A percentile compares a stretch with the other conserved stretches of the same genome.
phyloP scores from a whole-genome alignment of 2,797 vertebrate species.

The Gallinago stenura region DNA sequence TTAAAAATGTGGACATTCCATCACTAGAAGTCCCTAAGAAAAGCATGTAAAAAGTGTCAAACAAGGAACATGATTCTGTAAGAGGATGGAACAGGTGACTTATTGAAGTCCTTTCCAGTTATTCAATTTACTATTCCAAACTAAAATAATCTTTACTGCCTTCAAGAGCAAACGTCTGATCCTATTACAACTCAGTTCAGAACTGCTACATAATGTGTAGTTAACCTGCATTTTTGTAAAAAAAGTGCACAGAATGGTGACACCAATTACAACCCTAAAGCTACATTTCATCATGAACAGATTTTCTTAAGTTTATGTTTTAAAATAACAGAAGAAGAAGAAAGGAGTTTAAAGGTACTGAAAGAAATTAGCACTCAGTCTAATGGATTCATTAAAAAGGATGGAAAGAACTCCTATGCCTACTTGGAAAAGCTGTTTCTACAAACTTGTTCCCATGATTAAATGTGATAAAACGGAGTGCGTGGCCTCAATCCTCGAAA shows the following conservation, averaged over 20 bases:
- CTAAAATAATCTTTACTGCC: background rate
- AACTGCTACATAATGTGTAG: background rate
- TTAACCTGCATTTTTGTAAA: background rate
- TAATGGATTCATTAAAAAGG: background rate
- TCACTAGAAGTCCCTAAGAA: background rate
- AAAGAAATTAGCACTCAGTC: background rate
- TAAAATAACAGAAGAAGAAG: background rate
- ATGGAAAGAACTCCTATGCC: accelerated
- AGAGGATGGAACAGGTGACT: background rate
- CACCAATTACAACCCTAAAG: background rate
- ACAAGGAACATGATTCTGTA: background rate
- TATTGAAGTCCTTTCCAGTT: background rate
- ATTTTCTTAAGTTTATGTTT: background rate
- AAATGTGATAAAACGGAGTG: background rate
- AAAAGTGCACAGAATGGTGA: background rate
- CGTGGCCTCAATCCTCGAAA: background rate
- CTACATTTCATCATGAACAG: background rate
- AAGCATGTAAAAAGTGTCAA: background rate
- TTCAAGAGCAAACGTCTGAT: background rate
- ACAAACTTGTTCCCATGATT: background rate
- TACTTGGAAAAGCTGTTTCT: background rate
- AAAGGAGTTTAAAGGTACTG: background rate
- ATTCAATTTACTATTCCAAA: background rate
- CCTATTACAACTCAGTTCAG: background rate
- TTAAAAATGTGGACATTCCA: background rate